Evolutionary conservation across 1,140 invertebrate species (phyloP).

Genomic region (Diachasmimorpha longicaudata): DNA sequence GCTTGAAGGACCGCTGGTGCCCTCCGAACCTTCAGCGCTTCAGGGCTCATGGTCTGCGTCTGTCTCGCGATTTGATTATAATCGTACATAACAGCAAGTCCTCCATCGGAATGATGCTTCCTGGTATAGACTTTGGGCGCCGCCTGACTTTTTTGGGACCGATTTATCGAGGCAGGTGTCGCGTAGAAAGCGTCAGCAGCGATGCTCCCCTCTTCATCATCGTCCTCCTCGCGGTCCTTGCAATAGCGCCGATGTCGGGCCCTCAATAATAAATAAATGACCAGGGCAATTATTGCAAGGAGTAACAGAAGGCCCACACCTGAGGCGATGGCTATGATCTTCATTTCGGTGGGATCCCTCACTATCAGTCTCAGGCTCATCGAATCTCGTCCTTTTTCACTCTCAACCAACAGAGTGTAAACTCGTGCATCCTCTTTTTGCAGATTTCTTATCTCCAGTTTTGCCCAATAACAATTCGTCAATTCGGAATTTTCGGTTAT

Average conservation of each 20-base stretch:
- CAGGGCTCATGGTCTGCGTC: constrained; percentile 55
- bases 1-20: constrained; percentile 58
- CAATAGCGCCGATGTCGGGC: constrained; percentile 49
- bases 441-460: constrained; percentile 55
- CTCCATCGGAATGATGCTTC: constrained; percentile 47
- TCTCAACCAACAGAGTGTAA: constrained; percentile 56
- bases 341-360: constrained; percentile 54
- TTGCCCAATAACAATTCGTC: constrained; percentile 60
- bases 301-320: constrained; percentile 51
- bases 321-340: constrained; percentile 51
- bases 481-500: constrained; percentile 53
- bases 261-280: constrained; percentile 46
- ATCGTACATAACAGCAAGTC: constrained; percentile 56
- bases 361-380: constrained; percentile 52
- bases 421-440: constrained; percentile 54
- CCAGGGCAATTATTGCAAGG: constrained; percentile 46
- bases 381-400: constrained; percentile 56
- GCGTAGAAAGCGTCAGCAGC: constrained; percentile 55
- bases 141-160: constrained; percentile 38
- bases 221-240: constrained; percentile 49
- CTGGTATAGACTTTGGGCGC: constrained; percentile 39
- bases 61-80: constrained; percentile 57
- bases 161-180: constrained; percentile 32
- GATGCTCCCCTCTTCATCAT: constrained; percentile 55
- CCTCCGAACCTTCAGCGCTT: constrained; percentile 58